These are phyloP conservation scores for Urocolius indicus DNA, from an alignment of 2,113 vertebrate genomes.

Conservation along the genomic window DNA sequence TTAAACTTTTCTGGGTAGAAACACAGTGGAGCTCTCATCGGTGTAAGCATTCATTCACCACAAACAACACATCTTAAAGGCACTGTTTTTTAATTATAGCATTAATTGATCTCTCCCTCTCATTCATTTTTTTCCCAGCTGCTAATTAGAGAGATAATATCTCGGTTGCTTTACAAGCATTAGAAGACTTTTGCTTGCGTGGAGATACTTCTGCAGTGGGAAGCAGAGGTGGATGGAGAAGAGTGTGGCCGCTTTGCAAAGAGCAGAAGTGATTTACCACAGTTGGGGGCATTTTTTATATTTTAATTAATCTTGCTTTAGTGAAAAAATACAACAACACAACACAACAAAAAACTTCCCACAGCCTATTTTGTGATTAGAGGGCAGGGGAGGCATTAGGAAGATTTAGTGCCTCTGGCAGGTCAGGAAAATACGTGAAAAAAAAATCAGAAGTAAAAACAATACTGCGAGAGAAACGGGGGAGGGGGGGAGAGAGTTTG, in stretches of 20 bases:
- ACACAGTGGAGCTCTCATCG: background rate
- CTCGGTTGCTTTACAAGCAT: conserved; percentile 66
- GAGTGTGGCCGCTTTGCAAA: background rate
- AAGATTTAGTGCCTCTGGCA: conserved; percentile 35
- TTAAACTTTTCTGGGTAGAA: background rate
- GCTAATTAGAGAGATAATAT: conserved; percentile 77
- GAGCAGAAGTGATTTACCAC: conserved; percentile 44
- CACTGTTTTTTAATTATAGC: conserved; percentile 75
- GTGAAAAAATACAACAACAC: background rate
- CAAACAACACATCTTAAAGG: conserved; percentile 70
- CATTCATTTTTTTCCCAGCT: conserved; percentile 47
- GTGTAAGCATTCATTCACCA: conserved; percentile 35
- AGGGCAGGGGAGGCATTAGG: conserved; percentile 11
- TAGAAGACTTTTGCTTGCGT: conserved; percentile 41
- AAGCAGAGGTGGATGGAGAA: conserved; percentile 17
- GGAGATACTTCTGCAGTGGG: conserved; percentile 48
- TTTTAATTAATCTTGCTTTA: conserved; percentile 48
- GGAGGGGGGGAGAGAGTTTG: background rate
- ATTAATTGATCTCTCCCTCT: conserved; percentile 76
- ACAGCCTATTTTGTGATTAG: background rate
- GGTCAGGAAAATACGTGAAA: conserved; percentile 40
- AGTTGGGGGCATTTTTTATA: conserved; percentile 39
- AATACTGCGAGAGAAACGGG: background rate
- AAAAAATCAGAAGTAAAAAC: conserved; percentile 25
- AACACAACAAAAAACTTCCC: background rate